Evolutionary conservation across 2,113 vertebrate species (phyloP).

Genomic region (Sitta europaea): DNA sequence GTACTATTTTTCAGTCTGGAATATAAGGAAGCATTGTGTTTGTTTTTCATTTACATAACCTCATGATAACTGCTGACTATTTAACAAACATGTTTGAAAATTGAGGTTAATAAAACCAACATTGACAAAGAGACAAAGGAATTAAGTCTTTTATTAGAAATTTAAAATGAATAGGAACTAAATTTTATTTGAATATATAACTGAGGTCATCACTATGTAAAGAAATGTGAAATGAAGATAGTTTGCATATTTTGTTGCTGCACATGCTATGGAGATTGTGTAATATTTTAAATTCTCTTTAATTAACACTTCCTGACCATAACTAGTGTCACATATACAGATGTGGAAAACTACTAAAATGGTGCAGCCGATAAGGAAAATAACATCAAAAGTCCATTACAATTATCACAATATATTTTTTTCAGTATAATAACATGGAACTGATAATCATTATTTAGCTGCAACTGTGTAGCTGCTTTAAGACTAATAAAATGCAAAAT

Average conservation of each 20-base stretch:
- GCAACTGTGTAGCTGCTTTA: not conserved
- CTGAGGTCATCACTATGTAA: not conserved
- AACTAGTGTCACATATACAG: not conserved
- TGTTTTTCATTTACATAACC: slow-evolving; percentile 1
- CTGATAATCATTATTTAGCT: slow-evolving; percentile 4
- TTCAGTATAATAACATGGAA: not conserved
- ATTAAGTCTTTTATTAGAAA: slow-evolving; percentile 25
- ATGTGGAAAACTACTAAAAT: not conserved
- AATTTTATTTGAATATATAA: not conserved
- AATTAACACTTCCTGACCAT: not conserved
- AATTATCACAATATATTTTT: slow-evolving; percentile 32
- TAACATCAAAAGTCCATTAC: slow-evolving; percentile 3
- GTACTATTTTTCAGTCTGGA: not conserved
- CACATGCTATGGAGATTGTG: not conserved
- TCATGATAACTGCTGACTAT: not conserved
- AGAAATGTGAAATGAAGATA: not conserved
- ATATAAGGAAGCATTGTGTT: not conserved
- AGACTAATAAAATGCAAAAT: not conserved
- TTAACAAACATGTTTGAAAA: slow-evolving; percentile 5
- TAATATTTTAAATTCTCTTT: not conserved
- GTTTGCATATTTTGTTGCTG: not conserved
- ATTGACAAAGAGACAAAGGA: not conserved
- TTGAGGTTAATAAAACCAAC: not conserved
- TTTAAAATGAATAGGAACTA: not conserved
- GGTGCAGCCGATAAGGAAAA: not conserved